Evolutionary conservation across 2,797 vertebrate species (phyloP).

Genomic region (Gallinago solitaria): DNA sequence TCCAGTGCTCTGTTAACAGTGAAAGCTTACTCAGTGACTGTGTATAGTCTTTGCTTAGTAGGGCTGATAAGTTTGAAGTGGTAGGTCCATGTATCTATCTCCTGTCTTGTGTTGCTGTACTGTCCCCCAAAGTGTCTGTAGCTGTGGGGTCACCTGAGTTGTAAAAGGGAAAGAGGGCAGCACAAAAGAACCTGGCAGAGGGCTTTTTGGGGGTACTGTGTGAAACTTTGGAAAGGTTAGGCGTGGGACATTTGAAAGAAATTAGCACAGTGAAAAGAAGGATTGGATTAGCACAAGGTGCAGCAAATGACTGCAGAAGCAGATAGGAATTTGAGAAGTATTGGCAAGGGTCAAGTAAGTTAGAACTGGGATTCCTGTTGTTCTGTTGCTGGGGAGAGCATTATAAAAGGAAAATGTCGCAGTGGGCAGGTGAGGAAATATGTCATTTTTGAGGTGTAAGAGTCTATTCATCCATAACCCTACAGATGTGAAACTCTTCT

Average conservation of each 20-base stretch:
- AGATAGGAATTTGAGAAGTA: neutral
- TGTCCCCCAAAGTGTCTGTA: neutral
- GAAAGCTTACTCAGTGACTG: neutral
- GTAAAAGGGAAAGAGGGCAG: neutral
- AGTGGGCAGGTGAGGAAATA: neutral
- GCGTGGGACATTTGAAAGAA: neutral
- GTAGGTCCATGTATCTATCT: neutral
- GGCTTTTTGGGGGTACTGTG: neutral
- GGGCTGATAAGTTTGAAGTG: neutral
- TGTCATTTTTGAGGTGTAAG: accelerated
- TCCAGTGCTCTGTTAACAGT: neutral
- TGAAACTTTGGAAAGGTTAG: neutral
- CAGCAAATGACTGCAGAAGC: neutral
- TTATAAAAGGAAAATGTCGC: neutral
- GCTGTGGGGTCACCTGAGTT: neutral
- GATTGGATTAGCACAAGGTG: neutral
- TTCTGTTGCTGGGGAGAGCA: neutral
- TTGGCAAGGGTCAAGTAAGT: neutral
- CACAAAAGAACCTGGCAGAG: neutral
- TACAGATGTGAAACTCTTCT: neutral
- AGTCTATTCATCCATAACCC: neutral
- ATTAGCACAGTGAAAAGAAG: neutral
- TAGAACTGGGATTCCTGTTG: neutral
- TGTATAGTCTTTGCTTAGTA: neutral
- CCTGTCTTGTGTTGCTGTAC: neutral